These are phyloP conservation scores for Scolopax rusticola DNA, from an alignment of 2,797 vertebrate species.

Conservation along the genomic window DNA sequence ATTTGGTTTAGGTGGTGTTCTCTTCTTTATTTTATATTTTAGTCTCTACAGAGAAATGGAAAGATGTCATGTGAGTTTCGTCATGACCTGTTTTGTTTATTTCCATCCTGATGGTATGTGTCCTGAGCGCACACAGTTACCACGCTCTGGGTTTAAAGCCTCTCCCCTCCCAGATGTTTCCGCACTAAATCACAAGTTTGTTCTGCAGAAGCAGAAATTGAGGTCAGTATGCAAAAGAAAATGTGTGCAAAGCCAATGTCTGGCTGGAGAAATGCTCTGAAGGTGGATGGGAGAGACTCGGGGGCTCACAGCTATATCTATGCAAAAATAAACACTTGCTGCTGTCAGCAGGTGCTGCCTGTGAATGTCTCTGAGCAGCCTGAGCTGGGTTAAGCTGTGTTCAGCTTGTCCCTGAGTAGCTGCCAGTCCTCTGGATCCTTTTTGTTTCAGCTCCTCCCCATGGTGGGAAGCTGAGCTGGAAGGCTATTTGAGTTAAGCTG, in stretches of 20 bases:
- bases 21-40: not conserved
- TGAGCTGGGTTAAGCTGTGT: not conserved
- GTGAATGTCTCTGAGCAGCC: not conserved
- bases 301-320: rapidly evolving
- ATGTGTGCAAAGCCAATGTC: not conserved
- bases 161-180: slow-evolving; percentile 41
- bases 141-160: not conserved
- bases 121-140: not conserved
- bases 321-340: not conserved
- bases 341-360: not conserved
- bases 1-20: not conserved
- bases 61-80: not conserved
- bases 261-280: not conserved
- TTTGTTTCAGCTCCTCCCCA: not conserved
- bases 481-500: not conserved
- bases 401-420: not conserved
- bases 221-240: slow-evolving; percentile 38
- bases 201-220: slow-evolving; percentile 46
- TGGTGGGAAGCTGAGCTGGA: not conserved
- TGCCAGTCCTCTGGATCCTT: not conserved
- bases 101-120: not conserved
- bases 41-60: not conserved
- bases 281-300: not conserved
- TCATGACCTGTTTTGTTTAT: not conserved
- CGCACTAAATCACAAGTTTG: slow-evolving; percentile 1